These are phyloP conservation scores for Astatoreochromis straeleni DNA, from an alignment of 2,113 vertebrate species.

Conservation along the genomic window DNA sequence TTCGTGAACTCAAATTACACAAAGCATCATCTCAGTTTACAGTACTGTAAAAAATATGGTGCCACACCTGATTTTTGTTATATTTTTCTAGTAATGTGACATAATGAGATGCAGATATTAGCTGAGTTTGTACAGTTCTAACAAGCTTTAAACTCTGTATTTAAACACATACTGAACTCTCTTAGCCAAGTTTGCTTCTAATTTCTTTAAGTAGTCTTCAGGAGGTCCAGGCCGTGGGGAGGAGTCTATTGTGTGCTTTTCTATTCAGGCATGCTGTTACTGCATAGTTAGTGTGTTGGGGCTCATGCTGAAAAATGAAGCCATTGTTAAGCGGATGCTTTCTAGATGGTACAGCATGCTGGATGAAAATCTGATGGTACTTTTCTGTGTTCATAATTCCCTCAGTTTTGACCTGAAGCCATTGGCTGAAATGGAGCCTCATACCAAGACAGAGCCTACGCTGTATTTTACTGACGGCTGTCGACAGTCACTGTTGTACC, in stretches of 20 bases:
- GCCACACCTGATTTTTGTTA: rapidly evolving
- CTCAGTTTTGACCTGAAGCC: neutral
- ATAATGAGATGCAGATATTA: neutral
- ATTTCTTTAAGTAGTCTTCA: neutral
- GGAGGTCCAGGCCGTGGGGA: neutral
- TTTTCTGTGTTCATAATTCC: neutral
- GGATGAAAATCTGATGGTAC: neutral
- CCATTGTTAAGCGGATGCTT: neutral
- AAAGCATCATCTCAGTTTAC: neutral
- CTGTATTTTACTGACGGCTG: neutral
- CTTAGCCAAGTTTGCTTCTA: neutral
- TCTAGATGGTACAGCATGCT: rapidly evolving
- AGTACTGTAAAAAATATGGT: rapidly evolving
- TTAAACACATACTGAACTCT: neutral
- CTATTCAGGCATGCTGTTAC: neutral
- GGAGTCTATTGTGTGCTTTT: neutral
- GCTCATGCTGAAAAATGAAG: neutral
- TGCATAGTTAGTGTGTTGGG: neutral
- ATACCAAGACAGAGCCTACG: neutral
- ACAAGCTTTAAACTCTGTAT: neutral
- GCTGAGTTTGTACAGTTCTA: neutral
- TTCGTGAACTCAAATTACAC: rapidly evolving
- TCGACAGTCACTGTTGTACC: neutral
- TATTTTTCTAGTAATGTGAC: neutral
- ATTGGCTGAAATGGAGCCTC: neutral